Conservation (phyloP, 2,113 vertebrate genomes). For the Actenoides lindsayi region DNA sequence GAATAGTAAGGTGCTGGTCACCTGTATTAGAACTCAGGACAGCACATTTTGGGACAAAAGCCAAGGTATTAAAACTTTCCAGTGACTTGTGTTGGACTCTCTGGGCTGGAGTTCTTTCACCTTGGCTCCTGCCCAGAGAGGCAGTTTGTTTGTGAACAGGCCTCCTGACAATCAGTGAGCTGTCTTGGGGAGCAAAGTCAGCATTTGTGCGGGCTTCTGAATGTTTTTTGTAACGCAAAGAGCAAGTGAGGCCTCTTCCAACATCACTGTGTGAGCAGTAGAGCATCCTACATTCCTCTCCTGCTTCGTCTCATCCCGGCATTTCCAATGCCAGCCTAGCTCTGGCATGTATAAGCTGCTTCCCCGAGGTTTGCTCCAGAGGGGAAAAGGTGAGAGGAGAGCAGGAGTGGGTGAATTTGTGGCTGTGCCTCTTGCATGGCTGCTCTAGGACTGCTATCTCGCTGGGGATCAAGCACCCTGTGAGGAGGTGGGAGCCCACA, state of each 20-base stretch:
- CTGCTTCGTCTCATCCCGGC: not conserved
- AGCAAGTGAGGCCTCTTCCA: not conserved
- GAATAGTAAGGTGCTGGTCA: not conserved
- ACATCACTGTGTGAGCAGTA: not conserved
- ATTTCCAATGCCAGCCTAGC: not conserved
- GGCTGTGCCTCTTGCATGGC: not conserved
- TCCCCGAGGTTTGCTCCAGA: not conserved
- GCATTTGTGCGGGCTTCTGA: not conserved
- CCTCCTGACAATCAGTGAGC: not conserved
- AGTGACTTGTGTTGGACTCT: not conserved
- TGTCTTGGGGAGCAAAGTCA: not conserved
- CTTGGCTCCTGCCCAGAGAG: not conserved
- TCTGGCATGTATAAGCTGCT: not conserved
- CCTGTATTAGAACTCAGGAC: not conserved
- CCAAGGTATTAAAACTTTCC: not conserved
- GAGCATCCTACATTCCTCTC: not conserved
- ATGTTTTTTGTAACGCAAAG: not conserved
- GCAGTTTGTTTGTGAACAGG: not conserved
- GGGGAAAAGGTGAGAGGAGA: not conserved
- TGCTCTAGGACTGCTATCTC: not conserved
- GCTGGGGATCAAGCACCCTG: not conserved
- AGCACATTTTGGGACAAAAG: not conserved
- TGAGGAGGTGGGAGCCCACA: fast-evolving
- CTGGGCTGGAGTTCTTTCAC: not conserved
- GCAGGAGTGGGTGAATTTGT: not conserved